Base-by-base conservation (phyloP, 2,797 vertebrate species). In the Myripristis murdjan region DNA sequence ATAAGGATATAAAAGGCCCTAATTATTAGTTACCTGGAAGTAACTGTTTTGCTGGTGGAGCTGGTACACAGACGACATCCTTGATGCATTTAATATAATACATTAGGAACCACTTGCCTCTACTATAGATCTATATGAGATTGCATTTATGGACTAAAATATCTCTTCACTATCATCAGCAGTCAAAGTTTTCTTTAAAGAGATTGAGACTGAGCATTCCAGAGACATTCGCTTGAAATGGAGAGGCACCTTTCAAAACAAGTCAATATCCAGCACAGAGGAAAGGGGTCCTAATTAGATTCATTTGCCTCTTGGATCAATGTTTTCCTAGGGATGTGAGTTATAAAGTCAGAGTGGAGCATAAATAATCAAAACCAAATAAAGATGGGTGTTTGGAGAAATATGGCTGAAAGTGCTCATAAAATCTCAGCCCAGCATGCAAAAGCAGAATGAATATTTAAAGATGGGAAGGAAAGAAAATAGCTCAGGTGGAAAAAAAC, bases 291-390 rank as follows among this genome's bases (percentile, higher is more conserved):
- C 93, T 95, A 93, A 94, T 95, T 94, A 94, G 93, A 94, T 95
- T 93, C 91, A 93, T 94, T 94, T 94, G 91, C 93, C 91, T 90
- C 92, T 85, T 59, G 83, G 93, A 95, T 94, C 94, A 94, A 94
- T 95, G 92, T 90, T 93, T 94, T 95, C 91, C 92, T 89, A 91
- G 91, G 91, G 89, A 94, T 91, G 90, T 92, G 87, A 91, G 93
- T 93, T 92, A 92, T 93, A 93, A 93, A 92, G 91, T 93, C 92
- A 77, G 89, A 93, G 91, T 92, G 89, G 87, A 85, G 88, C 94
- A 94, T 94, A 93, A 94, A 95, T 93, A 95, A 93, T 94, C 91
- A 93, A 94, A 95, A 93, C 92, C 90, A 94, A 95, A 95, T 93
- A 94, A 94, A 93, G 94, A 94, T 92, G 90, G 90, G 89, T 93